Evolutionary conservation across 2,888 invertebrate species (phyloP).

Genomic region (Tipula lateralis): DNA sequence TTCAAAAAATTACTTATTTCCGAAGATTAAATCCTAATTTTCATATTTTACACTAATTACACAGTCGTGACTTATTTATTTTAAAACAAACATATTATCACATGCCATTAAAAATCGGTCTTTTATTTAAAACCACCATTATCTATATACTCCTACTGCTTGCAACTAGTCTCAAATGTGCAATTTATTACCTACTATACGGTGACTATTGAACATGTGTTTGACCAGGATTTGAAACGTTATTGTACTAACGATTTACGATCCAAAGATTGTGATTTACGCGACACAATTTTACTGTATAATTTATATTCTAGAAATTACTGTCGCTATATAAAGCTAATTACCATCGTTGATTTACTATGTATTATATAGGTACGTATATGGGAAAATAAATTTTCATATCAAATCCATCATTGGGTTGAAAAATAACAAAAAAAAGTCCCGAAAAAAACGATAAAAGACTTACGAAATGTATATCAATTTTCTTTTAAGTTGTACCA

Average conservation of each 20-base stretch:
- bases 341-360: neutral
- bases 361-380: too few species aligned
- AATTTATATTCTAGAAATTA: neutral
- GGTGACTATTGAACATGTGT: neutral
- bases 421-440: neutral
- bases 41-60: too few species aligned
- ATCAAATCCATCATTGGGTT: neutral
- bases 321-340: neutral
- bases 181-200: too few species aligned
- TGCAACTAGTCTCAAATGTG: too few species aligned
- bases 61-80: too few species aligned
- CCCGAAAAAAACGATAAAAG: neutral
- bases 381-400: neutral
- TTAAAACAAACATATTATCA: too few species aligned
- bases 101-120: too few species aligned
- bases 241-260: neutral
- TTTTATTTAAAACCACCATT: too few species aligned
- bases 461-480: constrained; percentile 4
- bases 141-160: too few species aligned
- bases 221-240: neutral
- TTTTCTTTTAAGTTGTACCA: neutral
- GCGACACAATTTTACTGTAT: neutral
- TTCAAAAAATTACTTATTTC: too few species aligned
- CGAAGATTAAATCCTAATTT: too few species aligned
- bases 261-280: neutral